A percentile compares a stretch with the other conserved stretches of the same genome.
These are phyloP conservation scores for Amphiura filiformis DNA, from an alignment of 35 echinoderm and acorn worm species.

Conservation along the genomic window DNA sequence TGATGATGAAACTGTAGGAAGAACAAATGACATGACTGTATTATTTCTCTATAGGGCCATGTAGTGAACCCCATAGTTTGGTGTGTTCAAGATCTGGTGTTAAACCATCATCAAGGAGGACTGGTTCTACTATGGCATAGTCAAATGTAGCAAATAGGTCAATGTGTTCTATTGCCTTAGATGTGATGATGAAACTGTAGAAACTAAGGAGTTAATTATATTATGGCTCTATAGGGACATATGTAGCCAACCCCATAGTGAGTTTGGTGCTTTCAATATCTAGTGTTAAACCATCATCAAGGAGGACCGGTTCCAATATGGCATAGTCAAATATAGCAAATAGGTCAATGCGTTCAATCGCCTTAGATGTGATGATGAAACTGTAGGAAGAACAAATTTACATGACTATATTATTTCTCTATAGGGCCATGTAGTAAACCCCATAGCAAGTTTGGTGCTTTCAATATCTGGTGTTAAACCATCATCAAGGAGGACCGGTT, in stretches of 20 bases:
- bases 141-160: slow-evolving; percentile 50
- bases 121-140: slow-evolving; percentile 68
- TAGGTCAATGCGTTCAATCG: background rate
- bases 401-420: too few species aligned
- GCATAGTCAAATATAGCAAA: slow-evolving; percentile 64
- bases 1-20: background rate
- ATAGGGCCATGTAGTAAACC: slow-evolving; percentile 37
- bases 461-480: slow-evolving; percentile 27
- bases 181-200: background rate
- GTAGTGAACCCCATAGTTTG: slow-evolving; percentile 63
- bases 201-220: background rate
- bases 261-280: slow-evolving; percentile 31
- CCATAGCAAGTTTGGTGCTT: slow-evolving; percentile 41
- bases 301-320: slow-evolving; percentile 45
- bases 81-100: slow-evolving; percentile 16
- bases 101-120: slow-evolving; percentile 30
- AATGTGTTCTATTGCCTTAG: background rate
- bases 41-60: background rate
- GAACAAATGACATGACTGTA: too few species aligned
- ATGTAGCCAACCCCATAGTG: slow-evolving; percentile 43
- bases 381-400: background rate
- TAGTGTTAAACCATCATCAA: slow-evolving; percentile 22
- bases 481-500: slow-evolving; percentile 38
- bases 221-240: background rate
- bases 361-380: background rate